Evolutionary conservation across 2,113 vertebrate genomes (phyloP), one percentile per base, ranked within the genome.

Genomic region (Heteronetta atricapilla): DNA sequence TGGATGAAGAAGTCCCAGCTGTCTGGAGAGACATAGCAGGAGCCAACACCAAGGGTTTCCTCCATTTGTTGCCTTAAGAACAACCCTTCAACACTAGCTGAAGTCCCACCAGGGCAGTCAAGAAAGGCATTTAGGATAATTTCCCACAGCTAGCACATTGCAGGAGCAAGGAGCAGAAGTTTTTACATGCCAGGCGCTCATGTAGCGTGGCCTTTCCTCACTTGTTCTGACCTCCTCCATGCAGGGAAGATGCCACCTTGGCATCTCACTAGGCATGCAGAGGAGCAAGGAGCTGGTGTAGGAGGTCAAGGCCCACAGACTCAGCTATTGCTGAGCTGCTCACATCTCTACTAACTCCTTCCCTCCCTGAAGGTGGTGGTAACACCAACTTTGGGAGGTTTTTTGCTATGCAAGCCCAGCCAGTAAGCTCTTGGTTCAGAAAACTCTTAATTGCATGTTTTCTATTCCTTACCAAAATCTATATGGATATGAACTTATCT

Each of bases 331-430:
- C 33, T 70, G 46, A 68, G 38, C 46, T 75, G 53, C 29, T 25
- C 40, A 15, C 15, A 16, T 12, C 46, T 74, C 82, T 55, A 13
- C 29, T 62, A n/a, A 63, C 21, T 48, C 16, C 34, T 29, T 60
- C 10, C 11, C 52, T 11, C 28, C 38, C 1, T 0, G n/a, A 55
- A 8, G 23, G 16, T 40, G n/a, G 63, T 48, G 40, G 10, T 7
- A 40, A 48, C 29, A 34, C 13, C 64, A 77, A 17, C 31, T 83
- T 77, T 42, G 31, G 34, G 25, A 69, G 21, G 4, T 10, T 40
- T 56, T 60, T 63, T 21, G 19, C n/a, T 69, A 48, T 4, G 22
- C 23, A 55, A 76, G 29, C 38, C 15, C n/a, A 16, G 14, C 38
- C 19, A 56, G 31, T 3, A 5, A 77, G 34, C 6, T 44, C 11